phyloP scores from a whole-genome alignment of 2,797 vertebrate species.

The Limosa lapponica region DNA sequence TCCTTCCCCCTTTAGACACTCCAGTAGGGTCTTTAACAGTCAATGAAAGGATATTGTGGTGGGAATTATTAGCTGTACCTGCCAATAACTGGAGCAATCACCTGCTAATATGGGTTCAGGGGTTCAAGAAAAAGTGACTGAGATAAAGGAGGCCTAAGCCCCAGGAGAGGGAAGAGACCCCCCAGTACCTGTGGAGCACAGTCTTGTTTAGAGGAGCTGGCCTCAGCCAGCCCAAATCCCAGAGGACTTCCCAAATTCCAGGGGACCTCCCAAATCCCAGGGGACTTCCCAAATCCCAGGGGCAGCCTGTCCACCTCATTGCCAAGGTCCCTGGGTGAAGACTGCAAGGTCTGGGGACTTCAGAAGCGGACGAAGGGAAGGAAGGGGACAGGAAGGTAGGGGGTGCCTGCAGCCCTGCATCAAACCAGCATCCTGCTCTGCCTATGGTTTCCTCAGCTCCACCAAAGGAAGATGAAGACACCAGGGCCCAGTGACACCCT shows the following conservation, averaged over 20 bases:
- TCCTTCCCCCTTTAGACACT: neutral
- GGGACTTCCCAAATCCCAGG: neutral
- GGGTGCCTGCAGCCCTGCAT: neutral
- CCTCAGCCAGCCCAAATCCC: neutral
- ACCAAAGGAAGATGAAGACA: neutral
- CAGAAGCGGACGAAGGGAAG: neutral
- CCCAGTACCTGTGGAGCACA: neutral
- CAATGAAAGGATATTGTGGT: neutral
- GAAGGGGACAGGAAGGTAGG: neutral
- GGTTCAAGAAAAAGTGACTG: neutral
- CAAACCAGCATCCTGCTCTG: neutral
- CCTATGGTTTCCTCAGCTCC: neutral
- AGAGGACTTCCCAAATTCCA: neutral
- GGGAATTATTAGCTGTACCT: neutral
- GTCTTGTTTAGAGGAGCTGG: neutral
- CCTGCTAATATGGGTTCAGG: neutral
- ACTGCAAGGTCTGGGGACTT: neutral
- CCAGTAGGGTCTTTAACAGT: neutral
- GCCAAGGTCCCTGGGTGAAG: neutral
- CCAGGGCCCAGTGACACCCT: neutral
- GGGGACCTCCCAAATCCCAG: neutral
- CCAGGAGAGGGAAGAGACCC: neutral
- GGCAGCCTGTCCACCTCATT: neutral
- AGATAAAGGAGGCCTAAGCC: neutral
- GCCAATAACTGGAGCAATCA: neutral